phyloP scores from a whole-genome alignment of 2,797 vertebrate genomes.

The Buceros bicornis region DNA sequence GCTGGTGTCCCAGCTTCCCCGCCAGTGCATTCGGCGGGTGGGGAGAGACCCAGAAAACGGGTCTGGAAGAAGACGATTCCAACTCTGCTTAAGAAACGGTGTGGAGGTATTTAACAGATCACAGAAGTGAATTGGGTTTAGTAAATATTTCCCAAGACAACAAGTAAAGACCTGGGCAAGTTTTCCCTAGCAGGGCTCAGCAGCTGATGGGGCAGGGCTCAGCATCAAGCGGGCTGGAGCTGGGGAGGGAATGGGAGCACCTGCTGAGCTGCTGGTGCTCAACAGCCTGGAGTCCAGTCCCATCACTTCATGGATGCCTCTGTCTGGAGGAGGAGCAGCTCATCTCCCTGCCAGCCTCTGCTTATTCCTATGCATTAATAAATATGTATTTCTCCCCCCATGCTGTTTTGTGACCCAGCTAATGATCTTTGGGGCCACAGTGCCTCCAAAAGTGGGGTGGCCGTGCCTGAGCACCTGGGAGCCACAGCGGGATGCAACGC shows the following conservation, averaged over 20 bases:
- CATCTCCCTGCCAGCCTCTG: background rate
- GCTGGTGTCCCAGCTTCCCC: background rate
- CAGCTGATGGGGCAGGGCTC: background rate
- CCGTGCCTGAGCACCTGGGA: background rate
- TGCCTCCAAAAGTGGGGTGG: background rate
- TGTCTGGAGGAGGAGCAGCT: background rate
- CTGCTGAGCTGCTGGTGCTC: fast-evolving
- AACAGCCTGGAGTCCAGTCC: background rate
- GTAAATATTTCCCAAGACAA: background rate
- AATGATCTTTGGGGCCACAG: background rate
- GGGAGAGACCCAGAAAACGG: background rate
- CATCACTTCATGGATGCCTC: background rate
- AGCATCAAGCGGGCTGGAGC: fast-evolving
- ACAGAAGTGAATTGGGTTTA: background rate
- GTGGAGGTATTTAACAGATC: background rate
- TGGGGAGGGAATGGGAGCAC: background rate
- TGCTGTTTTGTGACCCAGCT: background rate
- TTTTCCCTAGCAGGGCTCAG: fast-evolving
- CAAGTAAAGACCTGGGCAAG: background rate
- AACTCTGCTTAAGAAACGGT: background rate
- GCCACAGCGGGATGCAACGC: background rate
- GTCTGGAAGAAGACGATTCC: background rate
- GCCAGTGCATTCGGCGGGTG: fast-evolving
- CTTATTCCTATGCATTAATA: background rate
- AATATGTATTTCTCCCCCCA: fast-evolving